Evolutionary conservation across 2,113 vertebrate genomes (phyloP).

Genomic region (Numida meleagris): DNA sequence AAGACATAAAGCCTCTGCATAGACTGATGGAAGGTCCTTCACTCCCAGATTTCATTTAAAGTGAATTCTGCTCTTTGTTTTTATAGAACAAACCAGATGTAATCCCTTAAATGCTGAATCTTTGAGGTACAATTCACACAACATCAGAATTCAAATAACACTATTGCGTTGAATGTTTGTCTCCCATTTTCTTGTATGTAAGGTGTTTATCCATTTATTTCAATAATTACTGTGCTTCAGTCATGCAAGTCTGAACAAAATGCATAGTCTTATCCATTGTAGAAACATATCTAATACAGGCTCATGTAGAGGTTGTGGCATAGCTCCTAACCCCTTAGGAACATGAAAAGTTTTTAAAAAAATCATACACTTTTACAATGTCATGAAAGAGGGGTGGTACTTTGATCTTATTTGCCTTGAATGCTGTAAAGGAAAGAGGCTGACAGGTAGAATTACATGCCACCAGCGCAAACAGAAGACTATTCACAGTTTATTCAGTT

Average conservation of each 20-base stretch:
- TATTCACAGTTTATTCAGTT: background rate
- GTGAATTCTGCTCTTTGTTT: background rate
- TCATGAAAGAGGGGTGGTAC: background rate
- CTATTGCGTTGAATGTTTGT: background rate
- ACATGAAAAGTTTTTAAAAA: background rate
- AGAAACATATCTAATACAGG: background rate
- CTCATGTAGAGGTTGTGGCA: background rate
- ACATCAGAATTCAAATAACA: background rate
- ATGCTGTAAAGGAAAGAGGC: background rate
- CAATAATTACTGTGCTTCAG: background rate
- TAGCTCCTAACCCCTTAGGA: background rate
- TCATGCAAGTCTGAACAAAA: background rate
- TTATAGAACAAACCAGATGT: background rate
- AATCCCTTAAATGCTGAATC: background rate
- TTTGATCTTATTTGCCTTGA: background rate
- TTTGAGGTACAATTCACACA: background rate
- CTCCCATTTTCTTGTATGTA: background rate
- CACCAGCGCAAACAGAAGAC: background rate
- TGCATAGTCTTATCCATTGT: background rate
- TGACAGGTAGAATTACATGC: background rate
- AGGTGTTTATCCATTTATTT: background rate
- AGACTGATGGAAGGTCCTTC: background rate
- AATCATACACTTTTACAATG: background rate
- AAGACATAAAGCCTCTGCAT: background rate
- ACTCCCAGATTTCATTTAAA: background rate